Evolutionary conservation across 2,113 vertebrate species (phyloP), one percentile per base, ranked within the genome.

Genomic region (Dinomys branickii): DNA sequence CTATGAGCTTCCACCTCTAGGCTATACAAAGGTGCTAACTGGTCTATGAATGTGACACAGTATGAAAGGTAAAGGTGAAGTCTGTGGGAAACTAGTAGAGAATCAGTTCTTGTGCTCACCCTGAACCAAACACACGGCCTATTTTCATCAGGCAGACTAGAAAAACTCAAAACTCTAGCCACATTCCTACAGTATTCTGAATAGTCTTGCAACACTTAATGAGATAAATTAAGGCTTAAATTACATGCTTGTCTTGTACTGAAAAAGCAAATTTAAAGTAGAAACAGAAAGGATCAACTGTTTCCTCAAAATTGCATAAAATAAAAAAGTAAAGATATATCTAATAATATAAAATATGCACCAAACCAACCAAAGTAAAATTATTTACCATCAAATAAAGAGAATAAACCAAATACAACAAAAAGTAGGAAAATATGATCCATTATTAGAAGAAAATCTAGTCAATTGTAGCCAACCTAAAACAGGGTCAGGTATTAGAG

Each of bases 241-340:
- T 58, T 65, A 83, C 92, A 69, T 78, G 52, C 1, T 67, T 11
- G 33, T 47, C 22, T 84, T 35, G 13, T 59, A 33, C 85, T 77
- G 28, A 78, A 44, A 54, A 88, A 67, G 33, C 3, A 59, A 88
- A 93, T 5, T 84, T 61, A 88, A 81, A 95, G 41, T 16, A 88
- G 73, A 59, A 89, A 7, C n/a, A 56, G 44, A 91, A 82, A 19
- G 12, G 14, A 61, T 61, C 2, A n/a, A 28, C 6, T 47, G 58
- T 65, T 78, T 33, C 17, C 30, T 47, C 44, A 33, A 61, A 95
- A 85, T 20, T 95, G 19, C 20, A 78, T 17, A 85, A 17, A 94
- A 69, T 41, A 93, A 96, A 93, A 11, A 82, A 20, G 7, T 44
- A 41, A 82, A 92, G 78, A 50, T 83, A 91, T 65, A 84, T 93